Percentiles rank a stretch among this genome's conserved stretches.
These are phyloP conservation scores for Bellardia pandia DNA, from an alignment of 2,888 invertebrate species.

Conservation along the genomic window DNA sequence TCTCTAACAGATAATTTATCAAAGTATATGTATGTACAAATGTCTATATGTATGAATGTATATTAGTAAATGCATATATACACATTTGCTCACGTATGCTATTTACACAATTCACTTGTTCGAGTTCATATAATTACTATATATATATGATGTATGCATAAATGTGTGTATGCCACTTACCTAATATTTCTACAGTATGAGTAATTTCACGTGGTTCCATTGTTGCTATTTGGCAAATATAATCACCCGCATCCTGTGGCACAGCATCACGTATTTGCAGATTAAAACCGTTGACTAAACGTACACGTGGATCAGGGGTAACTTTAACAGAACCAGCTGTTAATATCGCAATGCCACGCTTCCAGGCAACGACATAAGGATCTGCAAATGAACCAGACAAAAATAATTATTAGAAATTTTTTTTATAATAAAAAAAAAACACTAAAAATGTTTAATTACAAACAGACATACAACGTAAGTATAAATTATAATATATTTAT, in stretches of 20 bases:
- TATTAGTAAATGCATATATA: too few species aligned
- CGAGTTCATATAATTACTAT: not conserved
- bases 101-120: too few species aligned
- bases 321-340: constrained; percentile 88
- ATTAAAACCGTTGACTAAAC: constrained; percentile 87
- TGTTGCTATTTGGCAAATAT: constrained; percentile 88
- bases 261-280: constrained; percentile 87
- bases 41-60: too few species aligned
- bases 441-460: not conserved
- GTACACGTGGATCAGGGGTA: constrained; percentile 87
- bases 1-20: not conserved
- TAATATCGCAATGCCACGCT: constrained; percentile 87
- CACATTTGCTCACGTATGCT: too few species aligned
- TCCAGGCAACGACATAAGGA: constrained; percentile 87
- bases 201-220: constrained; percentile 88
- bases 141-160: too few species aligned
- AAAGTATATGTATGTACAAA: not conserved
- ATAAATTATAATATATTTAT: too few species aligned
- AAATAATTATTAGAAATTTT: not conserved
- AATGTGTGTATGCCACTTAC: constrained; percentile 84
- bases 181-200: constrained; percentile 88
- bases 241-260: constrained; percentile 88
- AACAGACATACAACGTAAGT: not conserved
- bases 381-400: constrained; percentile 82
- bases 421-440: not conserved